These are phyloP conservation scores for Hemiprocne comata DNA, from an alignment of 2,113 vertebrate species.

Conservation along the genomic window DNA sequence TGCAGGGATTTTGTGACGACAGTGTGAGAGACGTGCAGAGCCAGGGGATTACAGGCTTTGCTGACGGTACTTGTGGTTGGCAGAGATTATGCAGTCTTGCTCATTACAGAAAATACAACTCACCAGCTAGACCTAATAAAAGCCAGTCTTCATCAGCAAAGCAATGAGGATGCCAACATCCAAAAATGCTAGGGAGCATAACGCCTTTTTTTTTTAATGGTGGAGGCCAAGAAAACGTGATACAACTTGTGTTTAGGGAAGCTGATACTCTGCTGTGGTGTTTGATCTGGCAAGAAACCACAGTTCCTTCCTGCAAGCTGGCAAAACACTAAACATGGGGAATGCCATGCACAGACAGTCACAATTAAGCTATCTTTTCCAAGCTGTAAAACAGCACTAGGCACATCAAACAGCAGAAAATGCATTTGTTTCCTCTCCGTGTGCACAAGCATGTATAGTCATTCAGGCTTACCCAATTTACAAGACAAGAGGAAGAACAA, in stretches of 20 bases:
- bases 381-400: conserved; percentile 30
- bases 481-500: background rate
- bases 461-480: background rate
- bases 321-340: conserved; percentile 11
- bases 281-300: conserved; percentile 22
- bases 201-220: background rate
- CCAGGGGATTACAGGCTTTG: background rate
- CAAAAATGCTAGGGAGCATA: background rate
- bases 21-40: rapidly evolving
- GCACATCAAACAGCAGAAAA: conserved; percentile 27
- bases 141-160: background rate
- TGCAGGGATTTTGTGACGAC: background rate
- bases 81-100: background rate
- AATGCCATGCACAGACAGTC: background rate
- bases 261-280: background rate
- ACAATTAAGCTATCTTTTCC: conserved; percentile 54
- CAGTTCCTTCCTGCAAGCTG: conserved; percentile 19
- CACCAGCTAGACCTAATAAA: background rate
- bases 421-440: conserved; percentile 7
- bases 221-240: conserved; percentile 8
- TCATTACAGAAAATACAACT: background rate
- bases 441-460: background rate
- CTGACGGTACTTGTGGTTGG: background rate
- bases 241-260: conserved; percentile 22
- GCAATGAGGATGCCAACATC: background rate